Conservation (phyloP, 2,888 invertebrate genomes). For the Sarcophaga carnaria region DNA sequence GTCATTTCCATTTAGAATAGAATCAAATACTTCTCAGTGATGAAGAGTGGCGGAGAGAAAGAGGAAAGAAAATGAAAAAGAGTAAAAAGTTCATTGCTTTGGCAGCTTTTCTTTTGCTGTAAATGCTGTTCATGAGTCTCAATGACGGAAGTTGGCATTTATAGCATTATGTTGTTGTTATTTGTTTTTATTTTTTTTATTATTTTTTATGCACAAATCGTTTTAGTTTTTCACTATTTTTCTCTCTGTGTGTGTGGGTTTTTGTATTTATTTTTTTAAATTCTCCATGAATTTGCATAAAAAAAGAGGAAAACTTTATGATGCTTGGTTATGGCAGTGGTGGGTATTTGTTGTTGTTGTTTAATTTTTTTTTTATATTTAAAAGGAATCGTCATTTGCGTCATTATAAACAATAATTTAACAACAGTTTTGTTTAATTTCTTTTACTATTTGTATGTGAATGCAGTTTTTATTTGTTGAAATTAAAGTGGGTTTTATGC, state of each 20-base stretch:
- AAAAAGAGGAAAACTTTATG: conserved; percentile 33
- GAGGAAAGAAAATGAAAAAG: no score
- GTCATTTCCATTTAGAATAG: conserved; percentile 1
- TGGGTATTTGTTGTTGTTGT: background rate
- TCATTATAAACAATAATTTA: conserved; percentile 62
- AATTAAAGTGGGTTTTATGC: conserved; percentile 42
- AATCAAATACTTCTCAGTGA: no score
- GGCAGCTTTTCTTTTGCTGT: conserved; percentile 28
- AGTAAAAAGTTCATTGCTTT: conserved; percentile 62
- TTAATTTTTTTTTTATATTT: background rate
- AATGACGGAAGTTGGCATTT: conserved; percentile 68
- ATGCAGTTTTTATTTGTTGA: conserved; percentile 3
- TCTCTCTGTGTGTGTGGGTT: background rate
- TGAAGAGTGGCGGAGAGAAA: no score
- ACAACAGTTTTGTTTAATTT: conserved; percentile 39
- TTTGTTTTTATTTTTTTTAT: conserved; percentile 4
- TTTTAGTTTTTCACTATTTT: conserved; percentile 35
- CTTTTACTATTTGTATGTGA: background rate
- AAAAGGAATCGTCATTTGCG: conserved; percentile 65
- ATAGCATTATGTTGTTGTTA: conserved; percentile 16
- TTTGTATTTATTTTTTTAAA: conserved; percentile 44
- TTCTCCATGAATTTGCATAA: conserved; percentile 58
- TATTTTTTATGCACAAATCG: conserved; percentile 30
- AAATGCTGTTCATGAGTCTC: conserved; percentile 49
- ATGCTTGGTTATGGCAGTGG: conserved; percentile 51